Conservation (phyloP, 1,140 invertebrate species). For the Portunus trituberculatus region DNA sequence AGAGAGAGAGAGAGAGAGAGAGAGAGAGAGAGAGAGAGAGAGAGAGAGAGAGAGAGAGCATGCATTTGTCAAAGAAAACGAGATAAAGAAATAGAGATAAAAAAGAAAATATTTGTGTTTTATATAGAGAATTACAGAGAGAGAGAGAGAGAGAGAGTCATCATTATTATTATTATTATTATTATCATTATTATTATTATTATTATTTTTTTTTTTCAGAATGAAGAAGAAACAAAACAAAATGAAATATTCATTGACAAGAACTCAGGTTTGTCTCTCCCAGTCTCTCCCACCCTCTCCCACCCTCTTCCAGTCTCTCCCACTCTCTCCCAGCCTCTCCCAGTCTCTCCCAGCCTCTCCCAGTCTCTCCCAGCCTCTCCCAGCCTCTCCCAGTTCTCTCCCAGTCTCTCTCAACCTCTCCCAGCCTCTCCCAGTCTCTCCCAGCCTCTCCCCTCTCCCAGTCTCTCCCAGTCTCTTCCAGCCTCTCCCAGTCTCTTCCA, state of each 20-base stretch:
- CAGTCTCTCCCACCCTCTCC: not conserved
- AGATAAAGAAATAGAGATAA: not conserved
- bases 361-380: not conserved
- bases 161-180: not conserved
- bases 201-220: not conserved
- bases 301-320: too few relatives aligned
- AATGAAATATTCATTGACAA: slow-evolving; percentile 55
- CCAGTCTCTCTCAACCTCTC: not conserved
- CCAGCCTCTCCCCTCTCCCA: too few relatives aligned
- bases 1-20: not conserved
- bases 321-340: too few relatives aligned
- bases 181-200: not conserved
- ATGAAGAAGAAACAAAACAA: not conserved
- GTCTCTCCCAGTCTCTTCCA: too few relatives aligned
- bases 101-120: not conserved
- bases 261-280: slow-evolving; percentile 34
- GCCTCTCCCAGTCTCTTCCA: too few relatives aligned
- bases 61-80: too few relatives aligned
- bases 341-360: not conserved
- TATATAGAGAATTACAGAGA: not conserved
- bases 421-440: not conserved
- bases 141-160: not conserved
- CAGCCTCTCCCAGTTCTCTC: not conserved
- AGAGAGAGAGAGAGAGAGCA: not conserved
- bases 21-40: not conserved